A percentile compares a stretch with the other conserved stretches of the same genome.
Evolutionary conservation across 1,140 invertebrate genomes (phyloP).

Genomic region (Periplaneta americana): DNA sequence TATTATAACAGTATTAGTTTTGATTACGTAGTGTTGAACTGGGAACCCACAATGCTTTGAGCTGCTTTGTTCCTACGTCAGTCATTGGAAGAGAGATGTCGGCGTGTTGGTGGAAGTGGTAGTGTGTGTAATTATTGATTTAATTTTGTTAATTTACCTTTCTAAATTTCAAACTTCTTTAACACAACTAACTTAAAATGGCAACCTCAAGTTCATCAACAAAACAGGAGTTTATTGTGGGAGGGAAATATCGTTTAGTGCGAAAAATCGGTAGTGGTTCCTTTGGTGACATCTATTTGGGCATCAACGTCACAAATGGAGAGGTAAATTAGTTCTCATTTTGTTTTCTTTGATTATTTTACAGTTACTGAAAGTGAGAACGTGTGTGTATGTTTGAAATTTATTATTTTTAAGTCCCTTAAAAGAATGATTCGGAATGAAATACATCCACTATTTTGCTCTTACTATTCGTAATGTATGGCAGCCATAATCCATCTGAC

Average conservation of each 20-base stretch:
- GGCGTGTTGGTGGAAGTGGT: slow-evolving; percentile 37
- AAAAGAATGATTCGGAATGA: background rate
- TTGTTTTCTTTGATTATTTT: background rate
- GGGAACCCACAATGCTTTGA: background rate
- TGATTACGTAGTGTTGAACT: background rate
- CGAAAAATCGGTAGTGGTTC: slow-evolving; percentile 97
- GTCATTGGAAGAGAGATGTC: slow-evolving; percentile 34
- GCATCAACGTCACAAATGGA: slow-evolving; percentile 93
- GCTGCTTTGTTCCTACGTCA: slow-evolving; percentile 16
- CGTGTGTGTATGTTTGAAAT: background rate
- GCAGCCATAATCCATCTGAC: background rate
- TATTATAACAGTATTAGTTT: background rate
- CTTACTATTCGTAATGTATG: background rate
- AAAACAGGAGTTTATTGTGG: slow-evolving; percentile 73
- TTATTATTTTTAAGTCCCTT: background rate
- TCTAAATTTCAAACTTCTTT: slow-evolving; percentile 12
- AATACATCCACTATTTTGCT: background rate
- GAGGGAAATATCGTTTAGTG: slow-evolving; percentile 89
- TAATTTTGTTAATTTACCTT: slow-evolving; percentile 20
- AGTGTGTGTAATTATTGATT: slow-evolving; percentile 22
- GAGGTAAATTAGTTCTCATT: slow-evolving; percentile 57
- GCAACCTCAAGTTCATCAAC: slow-evolving; percentile 30
- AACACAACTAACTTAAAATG: slow-evolving; percentile 22
- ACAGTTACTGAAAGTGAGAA: background rate
- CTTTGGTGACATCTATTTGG: slow-evolving; percentile 98